Conservation (phyloP, 2,797 vertebrate species). For the Lepidocolaptes lacrymiger region DNA sequence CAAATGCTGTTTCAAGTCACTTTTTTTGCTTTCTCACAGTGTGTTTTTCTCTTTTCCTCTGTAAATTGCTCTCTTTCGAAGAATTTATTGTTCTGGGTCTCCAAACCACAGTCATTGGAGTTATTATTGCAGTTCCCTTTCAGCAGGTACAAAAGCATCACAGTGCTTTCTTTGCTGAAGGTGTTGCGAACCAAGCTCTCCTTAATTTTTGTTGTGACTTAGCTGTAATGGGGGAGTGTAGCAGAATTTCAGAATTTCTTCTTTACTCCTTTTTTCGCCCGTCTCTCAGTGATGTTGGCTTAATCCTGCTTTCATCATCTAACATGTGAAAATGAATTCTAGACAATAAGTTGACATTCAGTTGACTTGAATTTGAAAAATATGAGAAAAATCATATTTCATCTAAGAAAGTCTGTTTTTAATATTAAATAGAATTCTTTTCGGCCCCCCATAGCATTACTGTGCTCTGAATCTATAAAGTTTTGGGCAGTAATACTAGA, state of each 20-base stretch:
- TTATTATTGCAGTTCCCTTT: not conserved
- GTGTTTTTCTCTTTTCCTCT: not conserved
- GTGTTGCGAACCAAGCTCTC: not conserved
- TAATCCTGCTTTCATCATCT: not conserved
- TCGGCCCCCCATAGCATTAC: accelerated
- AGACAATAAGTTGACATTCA: not conserved
- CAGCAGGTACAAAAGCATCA: not conserved
- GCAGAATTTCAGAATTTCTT: not conserved
- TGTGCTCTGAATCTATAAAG: not conserved
- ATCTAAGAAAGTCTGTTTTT: not conserved
- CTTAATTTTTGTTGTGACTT: not conserved
- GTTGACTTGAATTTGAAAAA: not conserved
- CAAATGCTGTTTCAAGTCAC: not conserved
- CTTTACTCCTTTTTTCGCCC: not conserved
- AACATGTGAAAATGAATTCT: not conserved
- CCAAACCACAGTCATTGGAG: not conserved
- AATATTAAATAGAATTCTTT: not conserved
- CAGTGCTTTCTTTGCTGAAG: not conserved
- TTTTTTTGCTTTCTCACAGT: not conserved
- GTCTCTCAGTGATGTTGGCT: not conserved
- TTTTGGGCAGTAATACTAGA: not conserved
- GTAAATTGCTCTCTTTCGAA: not conserved
- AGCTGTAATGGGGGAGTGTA: not conserved
- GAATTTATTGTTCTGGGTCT: not conserved
- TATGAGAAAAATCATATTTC: not conserved